Evolutionary conservation across 2,113 vertebrate species (phyloP), one percentile per base, ranked within the genome.

Genomic region (Mugil cephalus): DNA sequence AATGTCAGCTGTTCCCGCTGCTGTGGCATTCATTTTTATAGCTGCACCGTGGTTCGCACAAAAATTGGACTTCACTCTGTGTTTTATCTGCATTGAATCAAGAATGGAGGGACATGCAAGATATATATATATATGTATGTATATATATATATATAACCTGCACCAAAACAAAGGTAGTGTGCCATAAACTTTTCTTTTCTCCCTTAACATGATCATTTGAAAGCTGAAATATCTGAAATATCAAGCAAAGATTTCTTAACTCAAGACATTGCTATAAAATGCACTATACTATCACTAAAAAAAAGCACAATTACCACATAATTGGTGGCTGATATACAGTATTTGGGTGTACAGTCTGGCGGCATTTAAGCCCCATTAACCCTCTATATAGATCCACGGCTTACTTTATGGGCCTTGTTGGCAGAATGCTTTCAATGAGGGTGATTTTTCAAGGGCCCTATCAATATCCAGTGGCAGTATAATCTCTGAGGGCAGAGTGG

Each of bases 361-460:
- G 82, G 73, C 76, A 78, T 82, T 90, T 88, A 91, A 89, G 73
- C 68, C 42, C 85, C 88, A 88, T 90, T 91, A 90, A 80, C 73
- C 80, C 70, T 65, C 80, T 53, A 64, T 73, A 88, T 83, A 81
- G 80, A 90, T 91, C 85, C 71, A 61, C 53, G 39, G 66, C 61
- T 72, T 55, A 77, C 67, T 86, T 91, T 92, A 90, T 91, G 63
- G 76, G 38, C 56, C 55, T 63, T 83, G 75, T 83, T 89, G 83
- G 80, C 82, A 84, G 79, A 80, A 85, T 60, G 63, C 69, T 86
- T 87, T 89, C 80, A 85, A 62, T 77, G 62, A 67, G 61, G 75
- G 75, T 13, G 45, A 91, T 88, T 90, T 91, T 90, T 90, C 87
- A 90, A 82, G 67, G 56, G 68, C 43, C 73, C 68, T 77, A 83